Percentiles rank a stretch among this genome's conserved stretches.
Evolutionary conservation across 2,113 vertebrate species (phyloP).

Genomic region (Tyrannus savana): DNA sequence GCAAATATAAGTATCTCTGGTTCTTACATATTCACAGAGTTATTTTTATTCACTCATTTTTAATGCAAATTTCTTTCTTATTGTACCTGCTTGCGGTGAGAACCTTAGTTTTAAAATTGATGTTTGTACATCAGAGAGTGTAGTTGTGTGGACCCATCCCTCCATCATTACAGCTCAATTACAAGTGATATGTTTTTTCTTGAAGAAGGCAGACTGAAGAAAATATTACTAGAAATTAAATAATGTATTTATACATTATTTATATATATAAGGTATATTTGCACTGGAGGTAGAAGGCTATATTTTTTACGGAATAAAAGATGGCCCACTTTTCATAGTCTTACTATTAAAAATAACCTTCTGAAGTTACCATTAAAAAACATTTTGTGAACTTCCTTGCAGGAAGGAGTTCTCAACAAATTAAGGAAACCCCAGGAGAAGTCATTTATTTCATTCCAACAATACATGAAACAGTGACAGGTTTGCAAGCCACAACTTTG

Average conservation of each 20-base stretch:
- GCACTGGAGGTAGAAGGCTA: background rate
- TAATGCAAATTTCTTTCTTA: background rate
- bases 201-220: background rate
- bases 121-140: background rate
- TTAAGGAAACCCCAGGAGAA: background rate
- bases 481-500: background rate
- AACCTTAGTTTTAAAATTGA: background rate
- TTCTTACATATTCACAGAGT: background rate
- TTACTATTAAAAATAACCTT: background rate
- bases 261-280: background rate
- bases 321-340: background rate
- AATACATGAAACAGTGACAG: background rate
- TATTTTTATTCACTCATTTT: background rate
- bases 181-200: background rate
- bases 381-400: background rate
- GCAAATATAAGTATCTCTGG: background rate
- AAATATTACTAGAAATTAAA: background rate
- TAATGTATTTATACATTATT: background rate
- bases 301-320: background rate
- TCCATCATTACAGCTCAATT: background rate
- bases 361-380: background rate
- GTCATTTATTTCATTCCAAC: background rate
- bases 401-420: background rate
- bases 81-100: background rate
- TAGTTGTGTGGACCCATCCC: background rate